Evolutionary conservation across 1,140 invertebrate species (phyloP).

Genomic region (Drosophila busckii): DNA sequence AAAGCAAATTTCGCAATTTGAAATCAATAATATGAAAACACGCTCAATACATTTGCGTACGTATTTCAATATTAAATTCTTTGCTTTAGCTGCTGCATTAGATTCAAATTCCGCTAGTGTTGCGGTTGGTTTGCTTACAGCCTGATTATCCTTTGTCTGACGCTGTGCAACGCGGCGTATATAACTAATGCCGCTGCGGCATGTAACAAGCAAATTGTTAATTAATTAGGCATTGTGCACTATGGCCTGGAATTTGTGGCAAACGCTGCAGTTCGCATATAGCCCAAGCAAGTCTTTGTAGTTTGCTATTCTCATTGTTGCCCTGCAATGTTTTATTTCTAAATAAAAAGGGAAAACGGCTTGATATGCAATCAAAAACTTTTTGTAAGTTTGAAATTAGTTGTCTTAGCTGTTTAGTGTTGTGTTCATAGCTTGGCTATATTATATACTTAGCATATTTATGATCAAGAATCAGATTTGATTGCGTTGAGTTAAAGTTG

Average conservation of each 20-base stretch:
- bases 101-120: not conserved
- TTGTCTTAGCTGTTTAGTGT: too few species aligned
- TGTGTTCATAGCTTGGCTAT: too few species aligned
- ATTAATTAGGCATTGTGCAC: constrained; percentile 73
- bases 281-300: constrained; percentile 11
- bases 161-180: constrained; percentile 67
- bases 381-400: too few species aligned
- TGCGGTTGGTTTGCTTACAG: too few species aligned
- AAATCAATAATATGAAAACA: constrained; percentile 65
- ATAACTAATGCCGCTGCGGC: constrained; percentile 69
- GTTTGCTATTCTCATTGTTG: too few species aligned
- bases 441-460: too few species aligned
- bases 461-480: too few species aligned
- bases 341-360: too few species aligned
- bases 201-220: constrained; percentile 75
- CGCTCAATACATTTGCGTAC: constrained; percentile 46
- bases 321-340: too few species aligned
- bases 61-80: constrained; percentile 2
- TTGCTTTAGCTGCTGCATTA: constrained; percentile 16
- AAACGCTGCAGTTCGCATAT: constrained; percentile 47
- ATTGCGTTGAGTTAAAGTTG: too few species aligned
- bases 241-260: constrained; percentile 53
- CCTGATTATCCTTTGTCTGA: constrained; percentile 13
- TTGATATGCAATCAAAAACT: too few species aligned
- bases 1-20: constrained; percentile 54